Evolutionary conservation across 2,113 vertebrate genomes (phyloP).

Genomic region (Bucco capensis): DNA sequence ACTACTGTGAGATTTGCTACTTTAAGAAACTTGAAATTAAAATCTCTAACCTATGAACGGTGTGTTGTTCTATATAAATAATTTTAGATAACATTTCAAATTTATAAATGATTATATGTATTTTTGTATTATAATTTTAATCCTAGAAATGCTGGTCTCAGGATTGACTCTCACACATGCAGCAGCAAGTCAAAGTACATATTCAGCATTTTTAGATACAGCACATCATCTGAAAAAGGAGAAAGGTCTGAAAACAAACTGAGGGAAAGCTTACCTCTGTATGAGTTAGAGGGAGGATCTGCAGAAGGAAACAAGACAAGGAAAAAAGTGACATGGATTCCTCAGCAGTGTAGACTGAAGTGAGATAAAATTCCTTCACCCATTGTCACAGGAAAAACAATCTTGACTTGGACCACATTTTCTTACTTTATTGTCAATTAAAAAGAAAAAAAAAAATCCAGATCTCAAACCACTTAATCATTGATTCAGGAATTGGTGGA

Average conservation of each 20-base stretch:
- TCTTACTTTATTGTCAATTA: neutral
- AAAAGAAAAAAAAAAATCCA: neutral
- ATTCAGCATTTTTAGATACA: neutral
- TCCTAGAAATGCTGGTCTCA: neutral
- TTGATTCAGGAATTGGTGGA: neutral
- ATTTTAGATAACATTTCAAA: neutral
- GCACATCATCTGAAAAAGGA: neutral
- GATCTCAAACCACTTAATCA: neutral
- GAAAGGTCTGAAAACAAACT: neutral
- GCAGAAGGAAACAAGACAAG: neutral
- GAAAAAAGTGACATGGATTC: neutral
- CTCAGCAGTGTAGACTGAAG: neutral
- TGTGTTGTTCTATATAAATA: neutral
- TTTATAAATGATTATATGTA: neutral
- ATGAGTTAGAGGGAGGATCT: neutral
- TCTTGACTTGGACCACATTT: neutral
- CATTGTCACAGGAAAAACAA: rapidly evolving
- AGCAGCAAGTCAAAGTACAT: neutral
- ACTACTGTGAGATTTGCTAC: neutral
- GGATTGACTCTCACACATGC: neutral
- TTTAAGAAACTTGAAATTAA: neutral
- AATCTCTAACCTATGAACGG: neutral
- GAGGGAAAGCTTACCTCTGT: neutral
- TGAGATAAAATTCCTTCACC: neutral
- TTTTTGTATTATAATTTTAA: neutral